These are phyloP conservation scores for Drosophila tropicalis DNA, from an alignment of 1,140 invertebrate species.

Conservation along the genomic window DNA sequence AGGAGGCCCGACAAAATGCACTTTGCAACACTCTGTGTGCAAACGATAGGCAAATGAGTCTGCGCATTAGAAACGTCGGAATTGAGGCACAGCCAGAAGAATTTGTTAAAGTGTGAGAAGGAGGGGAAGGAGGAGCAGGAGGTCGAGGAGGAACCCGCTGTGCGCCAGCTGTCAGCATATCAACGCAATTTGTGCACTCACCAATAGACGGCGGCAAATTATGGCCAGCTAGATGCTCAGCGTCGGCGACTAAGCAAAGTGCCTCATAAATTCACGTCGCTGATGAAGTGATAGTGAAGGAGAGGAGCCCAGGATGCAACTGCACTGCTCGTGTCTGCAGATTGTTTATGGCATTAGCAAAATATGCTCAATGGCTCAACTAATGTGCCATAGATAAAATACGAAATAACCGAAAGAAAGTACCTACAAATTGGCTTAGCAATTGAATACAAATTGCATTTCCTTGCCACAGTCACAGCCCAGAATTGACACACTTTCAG, in stretches of 20 bases:
- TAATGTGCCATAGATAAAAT: conserved; percentile 67
- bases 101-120: neutral
- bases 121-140: neutral
- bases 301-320: conserved; percentile 20
- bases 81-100: neutral
- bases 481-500: conserved; percentile 44
- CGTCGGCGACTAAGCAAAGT: conserved; percentile 77
- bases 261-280: conserved; percentile 81
- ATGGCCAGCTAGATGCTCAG: conserved; percentile 74
- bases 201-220: conserved; percentile 75
- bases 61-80: conserved; percentile 61
- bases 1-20: conserved; percentile 55
- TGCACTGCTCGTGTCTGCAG: conserved; percentile 41
- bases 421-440: conserved; percentile 63
- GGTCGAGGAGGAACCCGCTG: conserved; percentile 43
- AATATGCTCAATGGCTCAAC: conserved; percentile 75
- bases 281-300: conserved; percentile 73
- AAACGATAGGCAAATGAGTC: conserved; percentile 76
- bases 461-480: conserved; percentile 1
- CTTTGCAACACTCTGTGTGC: conserved; percentile 42
- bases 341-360: conserved; percentile 71
- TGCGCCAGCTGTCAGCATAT: conserved; percentile 77
- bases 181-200: conserved; percentile 80
- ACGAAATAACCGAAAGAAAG: conserved; percentile 48
- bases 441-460: conserved; percentile 31